Evolutionary conservation across 1,140 invertebrate genomes (phyloP).

Genomic region (Triops longicaudatus): DNA sequence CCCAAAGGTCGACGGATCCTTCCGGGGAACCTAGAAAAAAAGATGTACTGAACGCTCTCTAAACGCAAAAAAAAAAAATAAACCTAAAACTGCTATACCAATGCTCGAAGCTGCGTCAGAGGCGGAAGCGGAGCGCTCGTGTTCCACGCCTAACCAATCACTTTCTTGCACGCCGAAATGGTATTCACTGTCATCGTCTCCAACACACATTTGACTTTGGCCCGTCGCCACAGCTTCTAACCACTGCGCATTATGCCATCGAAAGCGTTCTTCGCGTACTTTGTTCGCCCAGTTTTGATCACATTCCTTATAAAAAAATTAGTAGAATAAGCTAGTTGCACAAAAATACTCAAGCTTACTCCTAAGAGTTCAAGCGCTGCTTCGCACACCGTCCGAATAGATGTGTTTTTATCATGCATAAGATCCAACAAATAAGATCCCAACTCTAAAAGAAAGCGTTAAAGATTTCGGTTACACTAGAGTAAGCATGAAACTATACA

Average conservation of each 20-base stretch:
- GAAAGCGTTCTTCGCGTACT: constrained; percentile 89
- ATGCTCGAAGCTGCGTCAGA: background rate
- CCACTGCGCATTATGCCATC: constrained; percentile 96
- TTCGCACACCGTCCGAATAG: constrained; percentile 86
- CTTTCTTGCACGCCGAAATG: background rate
- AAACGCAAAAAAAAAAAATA: no score
- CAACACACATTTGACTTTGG: background rate
- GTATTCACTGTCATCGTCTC: background rate
- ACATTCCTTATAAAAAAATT: constrained; percentile 51
- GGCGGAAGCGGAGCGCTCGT: background rate
- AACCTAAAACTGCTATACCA: background rate
- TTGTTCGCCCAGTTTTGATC: constrained; percentile 82
- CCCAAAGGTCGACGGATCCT: background rate
- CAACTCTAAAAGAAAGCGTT: constrained; percentile 53
- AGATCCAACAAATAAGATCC: constrained; percentile 94
- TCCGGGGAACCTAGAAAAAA: background rate
- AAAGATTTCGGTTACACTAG: no score
- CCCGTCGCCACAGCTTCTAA: constrained; percentile 49
- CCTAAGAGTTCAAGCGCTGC: constrained; percentile 84
- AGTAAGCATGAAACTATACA: no score
- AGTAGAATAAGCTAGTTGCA: constrained; percentile 19
- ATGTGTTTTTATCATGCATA: constrained; percentile 92
- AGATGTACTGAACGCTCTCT: background rate
- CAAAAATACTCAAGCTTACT: constrained; percentile 42
- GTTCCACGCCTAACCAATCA: background rate